Percentiles rank a stretch among this genome's conserved stretches.
phyloP scores from a whole-genome alignment of 2,113 vertebrate genomes.

The Mormyrus lacerda region DNA sequence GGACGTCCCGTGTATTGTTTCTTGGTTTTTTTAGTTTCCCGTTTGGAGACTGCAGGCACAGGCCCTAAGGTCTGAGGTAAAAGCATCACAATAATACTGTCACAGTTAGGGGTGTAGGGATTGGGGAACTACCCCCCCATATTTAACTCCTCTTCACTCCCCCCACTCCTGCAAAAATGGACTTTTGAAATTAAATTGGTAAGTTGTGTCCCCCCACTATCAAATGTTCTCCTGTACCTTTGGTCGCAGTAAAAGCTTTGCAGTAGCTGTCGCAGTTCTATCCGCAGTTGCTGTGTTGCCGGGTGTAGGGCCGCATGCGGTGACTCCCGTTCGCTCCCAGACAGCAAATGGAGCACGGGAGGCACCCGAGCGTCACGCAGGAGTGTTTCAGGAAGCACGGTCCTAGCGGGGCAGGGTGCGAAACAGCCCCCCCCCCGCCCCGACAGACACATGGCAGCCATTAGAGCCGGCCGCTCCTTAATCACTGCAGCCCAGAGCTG shows the following conservation, averaged over 20 bases:
- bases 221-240: not conserved
- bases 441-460: constrained; percentile 68
- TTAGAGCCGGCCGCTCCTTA: constrained; percentile 65
- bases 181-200: not conserved
- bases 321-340: constrained; percentile 51
- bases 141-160: not conserved
- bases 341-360: constrained; percentile 50
- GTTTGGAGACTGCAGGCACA: not conserved
- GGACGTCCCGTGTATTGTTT: not conserved
- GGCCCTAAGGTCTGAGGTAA: not conserved
- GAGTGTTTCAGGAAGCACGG: constrained; percentile 70
- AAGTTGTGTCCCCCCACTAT: not conserved
- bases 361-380: constrained; percentile 69
- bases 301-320: constrained; percentile 19
- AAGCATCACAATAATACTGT: not conserved
- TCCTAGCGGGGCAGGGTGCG: constrained; percentile 48
- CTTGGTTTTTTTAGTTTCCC: not conserved
- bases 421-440: constrained; percentile 23
- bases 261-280: not conserved
- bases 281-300: not conserved
- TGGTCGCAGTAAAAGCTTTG: not conserved
- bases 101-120: not conserved
- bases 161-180: not conserved
- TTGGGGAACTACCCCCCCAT: not conserved
- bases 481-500: constrained; percentile 62